Evolutionary conservation across 2,113 vertebrate genomes (phyloP).

Genomic region (Corythornis vintsioides): DNA sequence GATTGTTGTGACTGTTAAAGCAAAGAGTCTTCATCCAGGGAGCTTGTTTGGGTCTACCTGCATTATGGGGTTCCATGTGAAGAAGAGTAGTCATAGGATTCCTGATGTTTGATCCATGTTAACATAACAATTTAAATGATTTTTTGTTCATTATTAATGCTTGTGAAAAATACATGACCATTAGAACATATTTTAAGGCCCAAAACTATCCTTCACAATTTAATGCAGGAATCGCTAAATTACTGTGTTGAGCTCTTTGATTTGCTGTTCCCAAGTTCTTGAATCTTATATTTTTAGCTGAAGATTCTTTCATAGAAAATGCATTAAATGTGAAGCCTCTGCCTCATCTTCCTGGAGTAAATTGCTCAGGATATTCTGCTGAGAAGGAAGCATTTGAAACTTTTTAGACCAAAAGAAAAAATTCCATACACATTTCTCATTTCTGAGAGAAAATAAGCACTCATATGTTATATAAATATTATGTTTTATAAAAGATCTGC

Average conservation of each 20-base stretch:
- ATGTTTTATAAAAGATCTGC: background rate
- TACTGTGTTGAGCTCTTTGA: background rate
- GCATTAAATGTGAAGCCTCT: background rate
- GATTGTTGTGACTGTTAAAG: background rate
- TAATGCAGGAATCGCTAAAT: background rate
- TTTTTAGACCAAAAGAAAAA: background rate
- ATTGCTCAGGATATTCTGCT: background rate
- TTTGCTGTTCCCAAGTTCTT: background rate
- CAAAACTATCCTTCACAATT: background rate
- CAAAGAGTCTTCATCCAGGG: background rate
- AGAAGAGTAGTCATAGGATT: background rate
- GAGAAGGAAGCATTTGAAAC: background rate
- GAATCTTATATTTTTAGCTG: background rate
- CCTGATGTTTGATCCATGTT: background rate
- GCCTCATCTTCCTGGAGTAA: background rate
- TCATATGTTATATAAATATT: background rate
- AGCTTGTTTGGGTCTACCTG: background rate
- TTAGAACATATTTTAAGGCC: background rate
- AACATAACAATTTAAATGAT: background rate
- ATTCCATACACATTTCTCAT: background rate
- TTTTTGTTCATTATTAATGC: background rate
- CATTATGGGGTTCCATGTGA: background rate
- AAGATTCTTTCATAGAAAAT: background rate
- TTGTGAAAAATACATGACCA: background rate
- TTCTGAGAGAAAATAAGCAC: background rate